phyloP scores from a whole-genome alignment of 1,140 invertebrate species.

The Ericerus pela region DNA sequence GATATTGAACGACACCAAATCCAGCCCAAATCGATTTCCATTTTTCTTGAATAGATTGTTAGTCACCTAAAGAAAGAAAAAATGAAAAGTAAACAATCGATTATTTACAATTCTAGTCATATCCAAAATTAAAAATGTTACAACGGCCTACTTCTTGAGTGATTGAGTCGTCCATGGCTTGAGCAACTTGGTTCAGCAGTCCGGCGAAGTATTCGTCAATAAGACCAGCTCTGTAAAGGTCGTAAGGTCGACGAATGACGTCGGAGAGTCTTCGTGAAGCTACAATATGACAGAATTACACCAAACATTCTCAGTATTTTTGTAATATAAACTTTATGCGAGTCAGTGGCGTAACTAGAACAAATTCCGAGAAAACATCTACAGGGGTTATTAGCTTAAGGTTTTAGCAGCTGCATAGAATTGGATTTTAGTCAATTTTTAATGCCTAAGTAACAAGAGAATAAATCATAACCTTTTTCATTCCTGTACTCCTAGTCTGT shows the following conservation, averaged over 20 bases:
- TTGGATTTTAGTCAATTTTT: no score
- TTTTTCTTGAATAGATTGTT: constrained; percentile 84
- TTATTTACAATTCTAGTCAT: neutral
- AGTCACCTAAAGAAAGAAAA: constrained; percentile 41
- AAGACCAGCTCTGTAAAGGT: constrained; percentile 76
- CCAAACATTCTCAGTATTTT: no score
- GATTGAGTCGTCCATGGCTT: constrained; percentile 87
- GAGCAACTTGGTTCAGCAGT: constrained; percentile 82
- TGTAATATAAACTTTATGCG: no score
- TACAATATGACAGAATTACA: no score
- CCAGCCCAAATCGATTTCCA: constrained; percentile 70
- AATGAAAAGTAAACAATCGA: neutral
- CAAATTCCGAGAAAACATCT: no score
- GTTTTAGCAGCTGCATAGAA: no score
- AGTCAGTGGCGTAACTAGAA: no score
- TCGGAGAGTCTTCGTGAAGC: constrained; percentile 79
- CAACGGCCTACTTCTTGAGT: constrained; percentile 55
- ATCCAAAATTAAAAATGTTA: neutral
- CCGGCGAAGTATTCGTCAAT: constrained; percentile 86
- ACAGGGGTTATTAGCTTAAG: no score
- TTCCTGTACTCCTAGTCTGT: no score
- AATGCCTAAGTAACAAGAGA: no score
- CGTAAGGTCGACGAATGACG: constrained; percentile 72
- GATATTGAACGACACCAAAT: constrained; percentile 88
- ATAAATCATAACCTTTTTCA: no score